phyloP scores from a whole-genome alignment of 1,140 invertebrate species.

The Pseudachorutes palmiensis region DNA sequence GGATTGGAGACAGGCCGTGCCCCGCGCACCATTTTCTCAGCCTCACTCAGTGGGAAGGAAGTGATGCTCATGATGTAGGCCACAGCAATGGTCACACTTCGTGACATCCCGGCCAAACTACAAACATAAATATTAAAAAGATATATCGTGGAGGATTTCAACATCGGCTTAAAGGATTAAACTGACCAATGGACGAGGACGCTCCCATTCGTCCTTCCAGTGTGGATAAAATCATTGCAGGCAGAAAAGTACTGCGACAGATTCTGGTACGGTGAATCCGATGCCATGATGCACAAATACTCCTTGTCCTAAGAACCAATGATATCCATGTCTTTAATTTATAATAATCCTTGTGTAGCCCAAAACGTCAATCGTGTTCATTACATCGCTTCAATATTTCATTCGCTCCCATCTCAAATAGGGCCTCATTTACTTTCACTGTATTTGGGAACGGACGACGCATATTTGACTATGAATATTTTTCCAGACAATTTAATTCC shows the following conservation, averaged over 20 bases:
- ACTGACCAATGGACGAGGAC: slow-evolving; percentile 90
- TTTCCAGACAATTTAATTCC: too few species aligned
- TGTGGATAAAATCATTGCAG: slow-evolving; percentile 94
- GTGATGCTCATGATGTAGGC: slow-evolving; percentile 93
- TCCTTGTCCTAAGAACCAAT: slow-evolving; percentile 68
- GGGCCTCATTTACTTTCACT: background rate
- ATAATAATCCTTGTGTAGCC: background rate
- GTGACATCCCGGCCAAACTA: slow-evolving; percentile 89
- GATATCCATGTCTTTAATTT: background rate
- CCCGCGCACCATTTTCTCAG: slow-evolving; percentile 82
- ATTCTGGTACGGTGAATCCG: slow-evolving; percentile 87
- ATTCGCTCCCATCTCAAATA: too few species aligned
- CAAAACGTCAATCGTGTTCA: too few species aligned
- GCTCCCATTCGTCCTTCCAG: slow-evolving; percentile 73
- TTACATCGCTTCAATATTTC: too few species aligned
- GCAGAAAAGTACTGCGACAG: slow-evolving; percentile 82
- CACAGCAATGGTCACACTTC: slow-evolving; percentile 87
- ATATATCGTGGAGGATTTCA: slow-evolving; percentile 6
- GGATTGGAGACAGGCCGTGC: slow-evolving; percentile 86
- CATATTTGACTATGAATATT: too few species aligned
- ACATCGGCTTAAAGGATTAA: slow-evolving; percentile 1
- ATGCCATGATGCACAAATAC: slow-evolving; percentile 86
- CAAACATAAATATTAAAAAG: slow-evolving; percentile 9
- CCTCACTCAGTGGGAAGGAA: slow-evolving; percentile 81
- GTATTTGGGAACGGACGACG: background rate